Conservation (phyloP, 2,888 invertebrate species). For the Alentia gelatinosa region DNA sequence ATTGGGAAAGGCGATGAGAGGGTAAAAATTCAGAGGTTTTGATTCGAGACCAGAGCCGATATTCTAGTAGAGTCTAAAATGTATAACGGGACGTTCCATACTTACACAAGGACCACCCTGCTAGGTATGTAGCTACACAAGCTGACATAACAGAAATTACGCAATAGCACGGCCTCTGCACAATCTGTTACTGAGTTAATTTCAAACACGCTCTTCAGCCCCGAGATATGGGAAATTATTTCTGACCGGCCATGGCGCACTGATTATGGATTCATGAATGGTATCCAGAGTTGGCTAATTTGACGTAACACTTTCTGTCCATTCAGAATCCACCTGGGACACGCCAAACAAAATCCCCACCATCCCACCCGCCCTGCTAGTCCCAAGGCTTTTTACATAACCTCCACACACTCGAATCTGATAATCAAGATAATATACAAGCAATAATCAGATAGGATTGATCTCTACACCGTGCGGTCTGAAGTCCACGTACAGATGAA, state of each 20-base stretch:
- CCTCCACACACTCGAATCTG: not conserved
- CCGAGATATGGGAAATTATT: conserved; percentile 45
- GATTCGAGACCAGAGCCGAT: not conserved
- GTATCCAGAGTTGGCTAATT: not conserved
- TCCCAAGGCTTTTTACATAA: not conserved
- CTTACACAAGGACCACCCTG: not conserved
- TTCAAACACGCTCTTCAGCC: conserved; percentile 16
- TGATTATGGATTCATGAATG: conserved; percentile 41
- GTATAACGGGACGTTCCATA: not conserved
- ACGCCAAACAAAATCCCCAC: not conserved
- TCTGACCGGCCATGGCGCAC: not conserved
- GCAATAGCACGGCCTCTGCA: not conserved
- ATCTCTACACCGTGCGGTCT: not conserved
- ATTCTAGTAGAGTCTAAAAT: not conserved
- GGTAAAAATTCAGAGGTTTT: not conserved
- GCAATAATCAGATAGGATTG: not conserved
- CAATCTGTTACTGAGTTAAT: conserved; percentile 47
- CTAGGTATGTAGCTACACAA: not conserved
- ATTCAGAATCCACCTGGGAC: conserved; percentile 7
- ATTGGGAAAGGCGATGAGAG: not conserved
- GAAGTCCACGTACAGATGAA: not conserved
- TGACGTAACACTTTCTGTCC: not conserved
- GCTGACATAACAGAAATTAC: conserved; percentile 7
- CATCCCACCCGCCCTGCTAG: not conserved
- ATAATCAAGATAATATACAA: not conserved